Conservation (phyloP, 2,113 vertebrate genomes). For the Esox niger region DNA sequence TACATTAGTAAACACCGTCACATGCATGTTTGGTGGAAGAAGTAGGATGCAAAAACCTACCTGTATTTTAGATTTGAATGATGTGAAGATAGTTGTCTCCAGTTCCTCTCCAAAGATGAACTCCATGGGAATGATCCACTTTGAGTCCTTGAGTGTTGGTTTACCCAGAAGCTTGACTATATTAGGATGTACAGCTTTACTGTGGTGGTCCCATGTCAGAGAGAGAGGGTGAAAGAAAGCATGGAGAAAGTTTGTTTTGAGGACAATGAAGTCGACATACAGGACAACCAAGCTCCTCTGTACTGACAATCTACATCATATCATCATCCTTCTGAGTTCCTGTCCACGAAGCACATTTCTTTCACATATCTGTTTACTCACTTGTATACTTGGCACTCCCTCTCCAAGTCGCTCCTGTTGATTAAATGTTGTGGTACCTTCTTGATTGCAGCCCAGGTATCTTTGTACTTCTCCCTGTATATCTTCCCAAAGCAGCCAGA, state of each 20-base stretch:
- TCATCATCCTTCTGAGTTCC: not conserved
- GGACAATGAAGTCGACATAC: not conserved
- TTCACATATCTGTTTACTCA: slow-evolving; percentile 35
- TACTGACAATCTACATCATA: not conserved
- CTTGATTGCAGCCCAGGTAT: slow-evolving; percentile 71
- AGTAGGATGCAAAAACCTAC: slow-evolving; percentile 34
- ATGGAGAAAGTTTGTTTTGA: not conserved
- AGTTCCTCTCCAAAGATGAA: slow-evolving; percentile 73
- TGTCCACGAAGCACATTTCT: not conserved
- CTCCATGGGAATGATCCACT: slow-evolving; percentile 73
- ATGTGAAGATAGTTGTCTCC: slow-evolving; percentile 70
- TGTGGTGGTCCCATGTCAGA: slow-evolving; percentile 27
- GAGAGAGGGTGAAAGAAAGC: slow-evolving; percentile 2
- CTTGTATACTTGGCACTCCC: slow-evolving; percentile 71
- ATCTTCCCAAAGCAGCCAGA: slow-evolving; percentile 70
- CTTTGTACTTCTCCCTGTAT: slow-evolving; percentile 66
- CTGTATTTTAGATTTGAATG: slow-evolving; percentile 65
- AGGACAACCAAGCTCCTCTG: not conserved
- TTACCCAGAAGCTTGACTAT: slow-evolving; percentile 70
- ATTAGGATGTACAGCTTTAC: slow-evolving; percentile 63
- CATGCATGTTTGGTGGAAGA: not conserved
- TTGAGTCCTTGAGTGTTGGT: slow-evolving; percentile 53
- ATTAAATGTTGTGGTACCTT: slow-evolving; percentile 60
- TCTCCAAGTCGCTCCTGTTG: slow-evolving; percentile 51
- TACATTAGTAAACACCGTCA: too few relatives aligned